Percentiles rank a stretch among this genome's conserved stretches.
Evolutionary conservation across 2,888 invertebrate genomes (phyloP).

Genomic region (Philereme transversata): DNA sequence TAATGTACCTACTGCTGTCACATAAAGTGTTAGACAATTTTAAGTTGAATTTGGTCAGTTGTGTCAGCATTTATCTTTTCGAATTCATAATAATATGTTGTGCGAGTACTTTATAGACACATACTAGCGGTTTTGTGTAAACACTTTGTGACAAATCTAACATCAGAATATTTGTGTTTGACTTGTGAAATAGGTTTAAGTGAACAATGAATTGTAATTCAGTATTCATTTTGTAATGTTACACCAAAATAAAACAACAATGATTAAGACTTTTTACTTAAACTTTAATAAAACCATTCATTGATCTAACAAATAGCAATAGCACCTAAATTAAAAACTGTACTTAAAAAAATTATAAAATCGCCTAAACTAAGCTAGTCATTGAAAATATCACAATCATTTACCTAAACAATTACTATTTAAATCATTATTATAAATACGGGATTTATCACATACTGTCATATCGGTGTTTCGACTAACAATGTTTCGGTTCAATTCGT

Average conservation of each 20-base stretch:
- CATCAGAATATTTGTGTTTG: slow-evolving; percentile 3
- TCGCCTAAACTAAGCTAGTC: slow-evolving; percentile 15
- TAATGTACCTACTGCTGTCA: background rate
- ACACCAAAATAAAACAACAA: slow-evolving; percentile 30
- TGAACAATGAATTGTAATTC: slow-evolving; percentile 30
- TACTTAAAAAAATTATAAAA: slow-evolving; percentile 25
- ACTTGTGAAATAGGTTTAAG: slow-evolving; percentile 13
- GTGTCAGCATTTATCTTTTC: slow-evolving; percentile 19
- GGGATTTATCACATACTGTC: too few species aligned
- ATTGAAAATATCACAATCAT: slow-evolving; percentile 38
- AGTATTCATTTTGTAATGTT: slow-evolving; percentile 36
- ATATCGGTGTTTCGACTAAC: too few species aligned
- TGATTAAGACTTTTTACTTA: slow-evolving; percentile 9
- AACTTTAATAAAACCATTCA: slow-evolving; percentile 27
- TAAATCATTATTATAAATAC: too few species aligned
- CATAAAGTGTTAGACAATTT: slow-evolving; percentile 4
- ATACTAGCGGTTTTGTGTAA: too few species aligned
- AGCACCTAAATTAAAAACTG: slow-evolving; percentile 19
- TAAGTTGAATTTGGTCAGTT: background rate
- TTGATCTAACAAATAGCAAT: slow-evolving; percentile 7
- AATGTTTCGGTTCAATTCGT: too few species aligned
- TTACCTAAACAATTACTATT: slow-evolving; percentile 32
- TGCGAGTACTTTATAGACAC: background rate
- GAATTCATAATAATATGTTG: slow-evolving; percentile 2
- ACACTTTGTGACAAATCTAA: too few species aligned